Evolutionary conservation across 2,888 invertebrate species (phyloP), one percentile per base, ranked within the genome.

Genomic region (Scrobipalpa atriplicella): DNA sequence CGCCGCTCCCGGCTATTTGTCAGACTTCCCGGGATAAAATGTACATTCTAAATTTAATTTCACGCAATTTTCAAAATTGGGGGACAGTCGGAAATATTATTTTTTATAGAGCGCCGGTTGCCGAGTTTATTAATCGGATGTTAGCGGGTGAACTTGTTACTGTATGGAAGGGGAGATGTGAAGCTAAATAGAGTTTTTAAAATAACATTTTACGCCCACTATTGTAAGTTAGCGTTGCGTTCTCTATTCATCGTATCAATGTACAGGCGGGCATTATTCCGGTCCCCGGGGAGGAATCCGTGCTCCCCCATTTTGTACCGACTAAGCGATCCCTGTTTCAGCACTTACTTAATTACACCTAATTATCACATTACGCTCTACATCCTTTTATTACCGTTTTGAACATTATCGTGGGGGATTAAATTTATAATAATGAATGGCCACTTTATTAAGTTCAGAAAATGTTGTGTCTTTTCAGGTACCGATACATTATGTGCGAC

Each of bases 21-120:
- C 92, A 92, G 89, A 90, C 89, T 91, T 85, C 86, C 76, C 82
- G 89, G 91, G 91, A 90, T 89, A 83, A 90, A 87, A 86, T 83
- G 87, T 91, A 85, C 85, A 91, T 90, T 90, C 85, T 86, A 92
- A 92, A 92, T 92, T 92, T 92, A 92, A 92, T 92, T 92, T 92
- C 90, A 92, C 91, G 92, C 92, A 90, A 89, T 92, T 92, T 89
- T 75, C 84, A 86, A 90, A 89, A 84, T 79, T 84, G 82, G 90
- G 90, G 91, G 86, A 84, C 85, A 84, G 75, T 82, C 75, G 70
- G 82, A 75, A 80, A 82, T 80, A 81, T 87, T 86, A 84, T 84
- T 89, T 89, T 90, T 90, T 87, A 89, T 86, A 83, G 83, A 78
- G 81, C 79, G 71, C 80, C 75, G 71, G 81, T 83, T 85, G 82